Evolutionary conservation across 2,113 vertebrate genomes (phyloP).

Genomic region (Isurus oxyrinchus): DNA sequence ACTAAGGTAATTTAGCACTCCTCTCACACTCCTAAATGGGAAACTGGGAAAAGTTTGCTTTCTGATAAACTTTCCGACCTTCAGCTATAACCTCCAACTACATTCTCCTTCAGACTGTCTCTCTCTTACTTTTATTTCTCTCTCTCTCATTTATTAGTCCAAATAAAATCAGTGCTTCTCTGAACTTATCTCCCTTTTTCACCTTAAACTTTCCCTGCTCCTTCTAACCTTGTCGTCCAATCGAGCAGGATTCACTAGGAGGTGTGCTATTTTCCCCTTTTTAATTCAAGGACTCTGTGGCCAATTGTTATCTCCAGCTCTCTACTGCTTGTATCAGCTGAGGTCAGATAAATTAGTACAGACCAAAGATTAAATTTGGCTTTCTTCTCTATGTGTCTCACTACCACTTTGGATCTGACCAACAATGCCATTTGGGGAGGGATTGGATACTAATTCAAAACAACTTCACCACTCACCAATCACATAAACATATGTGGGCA

Average conservation of each 20-base stretch:
- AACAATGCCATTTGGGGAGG: too few species aligned
- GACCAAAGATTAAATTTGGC: too few species aligned
- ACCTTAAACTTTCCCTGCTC: neutral
- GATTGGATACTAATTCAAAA: too few species aligned
- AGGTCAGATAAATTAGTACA: too few species aligned
- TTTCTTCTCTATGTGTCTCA: too few species aligned
- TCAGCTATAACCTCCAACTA: neutral
- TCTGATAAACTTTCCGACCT: neutral
- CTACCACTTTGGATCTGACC: too few species aligned
- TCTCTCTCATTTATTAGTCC: neutral
- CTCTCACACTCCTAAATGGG: neutral
- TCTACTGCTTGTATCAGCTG: too few species aligned
- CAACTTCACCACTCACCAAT: too few species aligned
- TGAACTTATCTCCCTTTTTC: neutral
- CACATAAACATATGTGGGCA: too few species aligned
- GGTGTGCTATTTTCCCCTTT: neutral
- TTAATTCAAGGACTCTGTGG: neutral
- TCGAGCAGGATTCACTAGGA: neutral
- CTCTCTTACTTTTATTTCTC: too few species aligned
- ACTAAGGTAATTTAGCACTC: neutral
- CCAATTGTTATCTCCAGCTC: neutral
- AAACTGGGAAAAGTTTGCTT: neutral
- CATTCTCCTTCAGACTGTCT: neutral
- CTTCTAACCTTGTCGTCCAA: neutral
- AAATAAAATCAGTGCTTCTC: neutral